Conservation (phyloP, 2,888 invertebrate species). For the Actias luna region DNA sequence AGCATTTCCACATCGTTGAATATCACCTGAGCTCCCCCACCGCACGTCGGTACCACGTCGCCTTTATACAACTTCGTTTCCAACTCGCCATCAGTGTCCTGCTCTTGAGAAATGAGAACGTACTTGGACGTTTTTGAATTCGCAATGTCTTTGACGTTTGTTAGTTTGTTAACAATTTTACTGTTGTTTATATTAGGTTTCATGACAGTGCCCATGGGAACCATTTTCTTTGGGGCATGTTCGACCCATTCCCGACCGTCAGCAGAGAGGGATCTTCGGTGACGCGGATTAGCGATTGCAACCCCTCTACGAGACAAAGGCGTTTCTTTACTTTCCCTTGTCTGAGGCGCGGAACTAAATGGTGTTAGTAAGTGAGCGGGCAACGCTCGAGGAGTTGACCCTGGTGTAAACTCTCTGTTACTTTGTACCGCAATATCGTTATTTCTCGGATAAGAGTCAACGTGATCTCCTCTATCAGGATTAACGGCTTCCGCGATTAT, state of each 20-base stretch:
- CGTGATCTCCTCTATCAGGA: conserved; percentile 52
- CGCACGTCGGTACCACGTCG: conserved; percentile 95
- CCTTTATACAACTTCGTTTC: conserved; percentile 97
- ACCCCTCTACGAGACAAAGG: conserved; percentile 81
- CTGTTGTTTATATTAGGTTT: conserved; percentile 92
- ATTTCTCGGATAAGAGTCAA: conserved; percentile 37
- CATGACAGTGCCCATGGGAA: conserved; percentile 93
- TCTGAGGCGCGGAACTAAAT: conserved; percentile 57
- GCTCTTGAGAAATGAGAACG: conserved; percentile 95
- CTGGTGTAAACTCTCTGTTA: conserved; percentile 65
- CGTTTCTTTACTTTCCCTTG: conserved; percentile 49
- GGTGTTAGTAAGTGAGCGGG: conserved; percentile 72
- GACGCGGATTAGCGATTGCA: conserved; percentile 86
- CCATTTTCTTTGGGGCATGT: conserved; percentile 90
- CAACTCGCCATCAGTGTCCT: conserved; percentile 95
- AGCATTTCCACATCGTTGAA: conserved; percentile 97
- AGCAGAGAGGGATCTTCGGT: conserved; percentile 91
- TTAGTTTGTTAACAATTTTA: conserved; percentile 91
- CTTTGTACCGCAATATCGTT: conserved; percentile 66
- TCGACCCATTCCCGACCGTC: conserved; percentile 92
- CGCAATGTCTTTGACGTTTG: conserved; percentile 88
- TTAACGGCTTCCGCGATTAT: conserved; percentile 68
- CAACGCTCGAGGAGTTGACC: conserved; percentile 70
- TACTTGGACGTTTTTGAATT: conserved; percentile 90
- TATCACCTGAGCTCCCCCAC: conserved; percentile 97